phyloP scores from a whole-genome alignment of 2,797 vertebrate species.

The Glyptemys insculpta region DNA sequence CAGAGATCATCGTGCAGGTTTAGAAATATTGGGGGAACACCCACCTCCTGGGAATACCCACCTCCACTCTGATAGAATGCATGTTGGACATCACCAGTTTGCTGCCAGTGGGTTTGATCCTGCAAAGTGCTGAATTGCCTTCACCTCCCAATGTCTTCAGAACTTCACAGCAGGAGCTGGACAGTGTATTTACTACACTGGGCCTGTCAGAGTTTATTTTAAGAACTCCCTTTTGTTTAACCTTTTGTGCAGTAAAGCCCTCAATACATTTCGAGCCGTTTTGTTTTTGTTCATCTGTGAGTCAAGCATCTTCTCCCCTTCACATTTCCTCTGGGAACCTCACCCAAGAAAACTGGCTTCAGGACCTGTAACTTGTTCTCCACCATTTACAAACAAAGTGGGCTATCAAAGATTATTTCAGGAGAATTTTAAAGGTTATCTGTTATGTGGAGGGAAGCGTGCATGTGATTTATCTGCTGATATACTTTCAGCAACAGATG shows the following conservation, averaged over 20 bases:
- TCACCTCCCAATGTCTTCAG: neutral
- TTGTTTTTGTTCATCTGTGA: neutral
- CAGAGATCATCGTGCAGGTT: neutral
- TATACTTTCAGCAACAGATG: constrained; percentile 27
- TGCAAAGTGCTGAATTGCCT: neutral
- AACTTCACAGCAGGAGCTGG: neutral
- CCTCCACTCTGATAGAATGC: neutral
- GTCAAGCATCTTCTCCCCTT: neutral
- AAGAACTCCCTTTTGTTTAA: neutral
- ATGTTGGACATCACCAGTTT: neutral
- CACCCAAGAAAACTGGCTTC: neutral
- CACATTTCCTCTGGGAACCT: neutral
- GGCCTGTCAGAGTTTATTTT: neutral
- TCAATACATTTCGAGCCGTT: neutral
- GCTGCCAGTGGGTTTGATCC: neutral
- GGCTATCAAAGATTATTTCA: constrained; percentile 52
- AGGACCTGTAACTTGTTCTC: constrained; percentile 20
- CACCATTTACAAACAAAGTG: constrained; percentile 55
- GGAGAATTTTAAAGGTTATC: constrained; percentile 49
- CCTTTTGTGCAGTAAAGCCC: neutral
- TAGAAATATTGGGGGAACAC: neutral
- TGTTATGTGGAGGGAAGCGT: constrained; percentile 40
- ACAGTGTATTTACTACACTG: neutral
- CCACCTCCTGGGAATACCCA: neutral
- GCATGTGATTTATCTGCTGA: constrained; percentile 44